Base-by-base conservation (phyloP, 2,113 vertebrate genomes). In the Xiphophorus maculatus region DNA sequence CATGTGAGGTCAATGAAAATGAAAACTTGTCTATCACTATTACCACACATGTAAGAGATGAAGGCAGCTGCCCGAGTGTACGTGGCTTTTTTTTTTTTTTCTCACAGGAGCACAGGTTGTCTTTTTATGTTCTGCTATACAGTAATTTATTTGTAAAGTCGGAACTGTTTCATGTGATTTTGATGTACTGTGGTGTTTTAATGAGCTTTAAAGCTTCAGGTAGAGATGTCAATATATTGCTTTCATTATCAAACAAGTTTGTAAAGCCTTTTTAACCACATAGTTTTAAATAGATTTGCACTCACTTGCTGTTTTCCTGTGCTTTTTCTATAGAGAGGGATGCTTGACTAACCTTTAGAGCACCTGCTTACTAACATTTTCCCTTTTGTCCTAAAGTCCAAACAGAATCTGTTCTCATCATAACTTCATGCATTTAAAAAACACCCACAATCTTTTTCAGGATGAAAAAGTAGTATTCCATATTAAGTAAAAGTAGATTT, bases 61-160 rank as follows among this genome's bases (percentile, higher is more conserved):
- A 89, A 89, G 90, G 91, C 87, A 90, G 90, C 86, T 91, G 81
- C 84, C 83, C 48, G 66, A 82, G 61, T 84, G 63, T 67, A 74
- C 81, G 89, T 90, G 88, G 80, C 85, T 89, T 91, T 90, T 66
- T 84, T 66, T 84, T 91, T 64, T 83, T 64, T 79, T 6, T 33
- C 69, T 89, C 81, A 88, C 51, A 74, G 83, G 74, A 79, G 73
- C 84, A 90, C 83, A 58, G 80, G 29, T 86, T 85, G 75, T 88
- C 68, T 66, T 33, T 73, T 86, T 86, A 83, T 86, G 86, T 87
- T 88, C 89, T 92, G 85, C 86, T 82, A 84, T 83, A 91, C 87
- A 91, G 77, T 91, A 80, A 93, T 84, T 91, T 92, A 90, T 92
- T 94, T 91, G 89, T 91, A 90, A 90, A 91, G 88, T 91, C 92